A percentile compares a stretch with the other conserved stretches of the same genome.
These are phyloP conservation scores for Steinernema hermaphroditum DNA, from an alignment of 2,888 invertebrate genomes.

Conservation along the genomic window DNA sequence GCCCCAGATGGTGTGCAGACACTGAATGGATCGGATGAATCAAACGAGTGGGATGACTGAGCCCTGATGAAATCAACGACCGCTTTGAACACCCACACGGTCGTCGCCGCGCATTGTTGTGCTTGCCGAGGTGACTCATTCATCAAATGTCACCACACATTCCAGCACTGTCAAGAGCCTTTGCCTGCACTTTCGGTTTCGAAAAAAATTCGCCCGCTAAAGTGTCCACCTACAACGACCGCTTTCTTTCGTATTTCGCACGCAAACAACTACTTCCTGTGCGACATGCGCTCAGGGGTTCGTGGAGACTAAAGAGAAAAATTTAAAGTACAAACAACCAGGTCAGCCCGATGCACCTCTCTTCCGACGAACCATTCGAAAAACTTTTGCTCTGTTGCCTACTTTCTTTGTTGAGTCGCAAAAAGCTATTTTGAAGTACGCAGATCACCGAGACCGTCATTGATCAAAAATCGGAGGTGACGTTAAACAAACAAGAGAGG, in stretches of 20 bases:
- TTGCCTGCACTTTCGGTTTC: not conserved
- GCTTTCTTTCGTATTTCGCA: not conserved
- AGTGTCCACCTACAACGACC: not conserved
- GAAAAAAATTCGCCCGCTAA: not conserved
- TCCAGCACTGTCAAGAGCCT: not conserved
- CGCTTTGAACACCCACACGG: too few species aligned
- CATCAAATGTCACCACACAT: not conserved
- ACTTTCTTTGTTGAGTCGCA: not conserved
- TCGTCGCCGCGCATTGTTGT: not conserved
- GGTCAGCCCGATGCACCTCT: constrained; percentile 10
- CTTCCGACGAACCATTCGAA: not conserved
- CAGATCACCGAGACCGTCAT: constrained; percentile 7
- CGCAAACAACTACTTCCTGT: not conserved
- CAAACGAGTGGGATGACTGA: too few species aligned
- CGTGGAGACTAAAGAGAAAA: not conserved
- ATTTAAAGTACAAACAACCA: constrained; percentile 14
- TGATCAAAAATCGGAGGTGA: not conserved
- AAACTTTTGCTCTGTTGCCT: not conserved
- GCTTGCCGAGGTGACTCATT: not conserved
- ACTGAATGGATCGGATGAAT: not conserved
- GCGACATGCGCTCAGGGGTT: not conserved
- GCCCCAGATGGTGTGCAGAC: not conserved
- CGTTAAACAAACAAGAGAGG: not conserved
- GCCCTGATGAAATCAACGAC: too few species aligned
- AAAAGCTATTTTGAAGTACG: constrained; percentile 18